These are phyloP conservation scores for Leucoraja ocellata DNA, from an alignment of 2,797 vertebrate species.

Conservation along the genomic window DNA sequence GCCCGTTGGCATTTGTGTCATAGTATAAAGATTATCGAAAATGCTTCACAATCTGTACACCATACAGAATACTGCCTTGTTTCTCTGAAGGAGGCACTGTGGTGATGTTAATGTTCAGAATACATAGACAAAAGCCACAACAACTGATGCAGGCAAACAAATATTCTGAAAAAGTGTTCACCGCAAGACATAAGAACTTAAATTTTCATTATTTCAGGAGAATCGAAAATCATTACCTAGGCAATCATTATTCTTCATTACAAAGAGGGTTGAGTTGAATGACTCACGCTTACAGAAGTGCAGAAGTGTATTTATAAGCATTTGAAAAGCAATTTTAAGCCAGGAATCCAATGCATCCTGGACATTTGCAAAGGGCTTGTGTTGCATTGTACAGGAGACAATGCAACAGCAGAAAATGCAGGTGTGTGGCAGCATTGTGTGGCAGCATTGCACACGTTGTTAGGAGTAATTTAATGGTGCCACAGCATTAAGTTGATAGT, in stretches of 20 bases:
- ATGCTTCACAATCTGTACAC: not conserved
- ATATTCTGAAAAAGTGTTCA: not conserved
- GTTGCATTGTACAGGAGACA: not conserved
- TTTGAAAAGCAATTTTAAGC: slow-evolving; percentile 22
- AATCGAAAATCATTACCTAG: not conserved
- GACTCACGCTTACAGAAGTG: not conserved
- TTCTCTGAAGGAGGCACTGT: not conserved
- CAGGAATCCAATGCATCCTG: not conserved
- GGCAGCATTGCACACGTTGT: not conserved
- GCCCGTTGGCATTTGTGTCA: slow-evolving; percentile 16
- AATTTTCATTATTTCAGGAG: not conserved
- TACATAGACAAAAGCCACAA: not conserved
- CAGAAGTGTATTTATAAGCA: not conserved
- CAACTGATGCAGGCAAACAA: not conserved
- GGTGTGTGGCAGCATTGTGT: too few relatives aligned
- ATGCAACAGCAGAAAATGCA: not conserved
- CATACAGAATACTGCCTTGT: not conserved
- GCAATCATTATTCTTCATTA: not conserved
- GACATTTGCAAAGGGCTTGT: not conserved
- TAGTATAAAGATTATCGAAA: not conserved
- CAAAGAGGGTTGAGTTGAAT: not conserved
- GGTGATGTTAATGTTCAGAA: not conserved
- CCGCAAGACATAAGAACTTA: not conserved
- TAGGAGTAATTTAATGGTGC: slow-evolving; percentile 27
- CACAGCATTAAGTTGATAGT: slow-evolving; percentile 44